Evolutionary conservation across 1,140 invertebrate species (phyloP).

Genomic region (Elymnias hypermnestra): DNA sequence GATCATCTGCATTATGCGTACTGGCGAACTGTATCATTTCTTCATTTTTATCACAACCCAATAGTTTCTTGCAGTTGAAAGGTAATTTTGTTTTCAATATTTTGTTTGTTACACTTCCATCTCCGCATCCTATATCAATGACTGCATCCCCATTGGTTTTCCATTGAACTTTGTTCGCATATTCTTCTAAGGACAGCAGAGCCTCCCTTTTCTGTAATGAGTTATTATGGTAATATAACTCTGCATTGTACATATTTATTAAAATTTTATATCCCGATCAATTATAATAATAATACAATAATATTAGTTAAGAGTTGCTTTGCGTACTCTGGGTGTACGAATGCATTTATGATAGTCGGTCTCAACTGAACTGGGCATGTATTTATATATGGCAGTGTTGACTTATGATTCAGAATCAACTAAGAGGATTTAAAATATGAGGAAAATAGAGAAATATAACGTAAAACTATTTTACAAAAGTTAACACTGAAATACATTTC

Average conservation of each 20-base stretch:
- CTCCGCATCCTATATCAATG: conserved; percentile 88
- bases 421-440: no score
- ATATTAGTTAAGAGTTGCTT: no score
- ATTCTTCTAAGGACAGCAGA: conserved; percentile 80
- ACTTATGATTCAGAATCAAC: no score
- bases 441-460: no score
- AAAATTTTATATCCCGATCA: conserved; percentile 23
- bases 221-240: conserved; percentile 80
- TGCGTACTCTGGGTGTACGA: conserved; percentile 39
- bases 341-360: conserved; percentile 44
- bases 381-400: conserved; percentile 50
- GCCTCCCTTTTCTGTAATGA: conserved; percentile 82
- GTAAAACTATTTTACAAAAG: no score
- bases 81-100: conserved; percentile 82
- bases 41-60: conserved; percentile 83
- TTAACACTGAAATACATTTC: no score
- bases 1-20: conserved; percentile 64
- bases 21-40: conserved; percentile 83
- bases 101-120: conserved; percentile 83
- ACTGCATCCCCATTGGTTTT: conserved; percentile 72
- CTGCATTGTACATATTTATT: conserved; percentile 78
- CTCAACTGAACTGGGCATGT: conserved; percentile 35
- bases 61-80: conserved; percentile 56
- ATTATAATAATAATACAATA: no score
- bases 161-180: conserved; percentile 78